Percentiles rank a stretch among this genome's conserved stretches.
Evolutionary conservation across 1,140 invertebrate genomes (phyloP).

Genomic region (Dendroctonus ponderosae): DNA sequence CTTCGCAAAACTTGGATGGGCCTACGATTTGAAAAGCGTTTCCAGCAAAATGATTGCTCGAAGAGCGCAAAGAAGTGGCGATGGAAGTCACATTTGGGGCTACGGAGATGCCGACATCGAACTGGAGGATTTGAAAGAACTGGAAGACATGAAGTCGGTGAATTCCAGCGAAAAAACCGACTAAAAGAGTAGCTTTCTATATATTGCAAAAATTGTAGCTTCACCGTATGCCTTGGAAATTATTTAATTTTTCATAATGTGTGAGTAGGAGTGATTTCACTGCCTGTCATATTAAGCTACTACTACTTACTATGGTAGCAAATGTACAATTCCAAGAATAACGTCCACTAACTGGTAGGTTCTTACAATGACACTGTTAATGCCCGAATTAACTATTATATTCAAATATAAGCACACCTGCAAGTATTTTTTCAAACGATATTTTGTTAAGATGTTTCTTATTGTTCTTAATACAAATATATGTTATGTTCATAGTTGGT

Average conservation of each 20-base stretch:
- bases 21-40: conserved; percentile 68
- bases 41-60: conserved; percentile 63
- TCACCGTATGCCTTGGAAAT: neutral
- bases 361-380: too few species aligned
- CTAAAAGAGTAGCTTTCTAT: neutral
- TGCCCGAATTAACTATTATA: too few species aligned
- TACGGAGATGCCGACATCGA: conserved; percentile 55
- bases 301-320: too few species aligned
- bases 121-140: conserved; percentile 49
- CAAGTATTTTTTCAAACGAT: neutral
- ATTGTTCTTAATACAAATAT: neutral
- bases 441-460: neutral
- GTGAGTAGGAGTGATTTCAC: too few species aligned
- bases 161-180: conserved; percentile 1
- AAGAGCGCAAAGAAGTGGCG: conserved; percentile 62
- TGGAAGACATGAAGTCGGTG: conserved; percentile 34
- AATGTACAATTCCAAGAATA: too few species aligned
- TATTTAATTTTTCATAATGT: neutral
- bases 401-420: too few species aligned
- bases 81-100: conserved; percentile 59
- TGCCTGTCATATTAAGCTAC: too few species aligned
- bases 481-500: neutral
- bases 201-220: neutral
- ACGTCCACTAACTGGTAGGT: too few species aligned
- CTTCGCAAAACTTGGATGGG: conserved; percentile 71